Evolutionary conservation across 2,888 invertebrate genomes (phyloP).

Genomic region (Elysia crispata): DNA sequence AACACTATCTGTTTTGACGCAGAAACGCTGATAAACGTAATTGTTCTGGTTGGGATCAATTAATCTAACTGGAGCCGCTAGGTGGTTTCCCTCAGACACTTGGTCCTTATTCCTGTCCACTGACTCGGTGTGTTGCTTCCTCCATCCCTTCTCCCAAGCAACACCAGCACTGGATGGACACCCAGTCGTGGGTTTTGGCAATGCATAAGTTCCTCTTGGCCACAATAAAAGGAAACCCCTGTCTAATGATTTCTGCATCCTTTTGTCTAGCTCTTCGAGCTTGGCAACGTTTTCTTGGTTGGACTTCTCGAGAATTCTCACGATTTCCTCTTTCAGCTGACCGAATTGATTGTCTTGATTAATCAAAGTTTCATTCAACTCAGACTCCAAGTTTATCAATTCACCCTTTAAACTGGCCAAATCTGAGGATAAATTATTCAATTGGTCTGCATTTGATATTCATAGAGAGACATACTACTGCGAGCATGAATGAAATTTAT

Average conservation of each 20-base stretch:
- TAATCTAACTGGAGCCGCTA: not conserved
- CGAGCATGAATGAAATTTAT: too few species aligned
- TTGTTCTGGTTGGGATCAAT: not conserved
- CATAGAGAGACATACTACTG: not conserved
- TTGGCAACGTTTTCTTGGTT: not conserved
- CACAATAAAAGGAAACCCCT: constrained; percentile 10
- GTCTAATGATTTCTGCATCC: not conserved
- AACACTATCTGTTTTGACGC: not conserved
- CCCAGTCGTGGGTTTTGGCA: constrained; percentile 19
- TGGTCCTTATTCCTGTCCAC: constrained; percentile 3
- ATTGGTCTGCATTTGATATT: not conserved
- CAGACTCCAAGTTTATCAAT: too few species aligned
- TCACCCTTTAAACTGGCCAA: too few species aligned
- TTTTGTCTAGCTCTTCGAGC: not conserved
- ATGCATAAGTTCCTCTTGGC: constrained; percentile 30
- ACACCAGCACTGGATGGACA: constrained; percentile 10
- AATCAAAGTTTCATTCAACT: not conserved
- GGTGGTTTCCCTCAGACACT: not conserved
- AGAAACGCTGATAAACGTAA: constrained; percentile 21
- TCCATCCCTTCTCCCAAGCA: constrained; percentile 11
- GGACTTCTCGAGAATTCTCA: not conserved
- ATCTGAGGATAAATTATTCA: not conserved
- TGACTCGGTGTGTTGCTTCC: constrained; percentile 25
- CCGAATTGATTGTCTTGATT: not conserved
- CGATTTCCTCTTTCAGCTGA: not conserved